phyloP scores from a whole-genome alignment of 2,888 invertebrate genomes.

The Dorcus parallelipipedus region DNA sequence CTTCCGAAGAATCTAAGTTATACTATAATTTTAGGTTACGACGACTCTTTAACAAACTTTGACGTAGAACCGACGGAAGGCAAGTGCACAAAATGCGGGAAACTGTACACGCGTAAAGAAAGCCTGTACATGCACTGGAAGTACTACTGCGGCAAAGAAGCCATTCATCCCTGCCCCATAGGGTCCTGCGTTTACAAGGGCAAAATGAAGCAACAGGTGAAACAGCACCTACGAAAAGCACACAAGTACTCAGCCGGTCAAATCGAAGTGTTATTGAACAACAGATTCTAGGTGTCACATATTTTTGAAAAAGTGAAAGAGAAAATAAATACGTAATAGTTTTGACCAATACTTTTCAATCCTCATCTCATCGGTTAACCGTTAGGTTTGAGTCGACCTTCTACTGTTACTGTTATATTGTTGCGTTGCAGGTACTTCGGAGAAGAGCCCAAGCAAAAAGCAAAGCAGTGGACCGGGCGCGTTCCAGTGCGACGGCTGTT shows the following conservation, averaged over 20 bases:
- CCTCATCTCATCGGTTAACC: no score
- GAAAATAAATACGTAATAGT: no score
- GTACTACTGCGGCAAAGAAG: slow-evolving; percentile 14
- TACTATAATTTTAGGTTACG: neutral
- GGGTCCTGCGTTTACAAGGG: slow-evolving; percentile 9
- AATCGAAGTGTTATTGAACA: neutral
- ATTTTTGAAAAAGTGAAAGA: no score
- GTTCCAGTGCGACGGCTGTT: no score
- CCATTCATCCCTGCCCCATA: slow-evolving; percentile 13
- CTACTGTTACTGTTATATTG: no score
- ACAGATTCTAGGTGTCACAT: neutral
- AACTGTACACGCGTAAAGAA: neutral
- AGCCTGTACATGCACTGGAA: slow-evolving; percentile 14
- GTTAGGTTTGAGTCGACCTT: no score
- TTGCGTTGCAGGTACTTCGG: no score
- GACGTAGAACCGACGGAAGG: neutral
- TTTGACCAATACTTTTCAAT: no score
- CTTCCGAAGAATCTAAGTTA: neutral
- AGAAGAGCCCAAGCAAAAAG: no score
- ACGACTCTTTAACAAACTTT: no score
- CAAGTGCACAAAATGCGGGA: slow-evolving; percentile 1
- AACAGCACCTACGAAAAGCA: slow-evolving; percentile 10
- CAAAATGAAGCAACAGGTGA: slow-evolving; percentile 16
- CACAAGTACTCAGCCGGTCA: neutral
- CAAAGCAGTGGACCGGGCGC: no score